phyloP scores from a whole-genome alignment of 2,113 vertebrate genomes.

The Anhinga rufa region DNA sequence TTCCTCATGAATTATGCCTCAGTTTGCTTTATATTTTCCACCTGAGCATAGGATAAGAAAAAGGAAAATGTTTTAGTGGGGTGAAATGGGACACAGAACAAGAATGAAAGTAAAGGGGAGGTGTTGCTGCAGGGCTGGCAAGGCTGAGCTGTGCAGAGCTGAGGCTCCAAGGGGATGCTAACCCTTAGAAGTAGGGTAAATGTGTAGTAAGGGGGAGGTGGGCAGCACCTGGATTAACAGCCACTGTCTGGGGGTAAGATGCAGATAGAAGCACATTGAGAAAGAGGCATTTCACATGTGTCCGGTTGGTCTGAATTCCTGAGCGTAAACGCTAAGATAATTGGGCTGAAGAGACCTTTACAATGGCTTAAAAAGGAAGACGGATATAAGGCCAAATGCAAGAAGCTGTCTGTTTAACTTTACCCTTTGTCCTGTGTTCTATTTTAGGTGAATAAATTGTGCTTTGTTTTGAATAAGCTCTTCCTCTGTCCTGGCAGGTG shows the following conservation, averaged over 20 bases:
- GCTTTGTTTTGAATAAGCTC: neutral
- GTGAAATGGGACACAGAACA: neutral
- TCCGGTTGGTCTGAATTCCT: neutral
- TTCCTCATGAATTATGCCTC: neutral
- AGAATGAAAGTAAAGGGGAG: neutral
- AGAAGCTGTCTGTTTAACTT: neutral
- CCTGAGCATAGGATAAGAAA: neutral
- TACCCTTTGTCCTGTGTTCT: neutral
- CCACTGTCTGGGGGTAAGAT: neutral
- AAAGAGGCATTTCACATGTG: neutral
- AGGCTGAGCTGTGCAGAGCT: neutral
- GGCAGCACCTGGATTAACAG: neutral
- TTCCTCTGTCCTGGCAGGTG: neutral
- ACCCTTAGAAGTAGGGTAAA: neutral
- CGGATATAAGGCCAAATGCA: neutral
- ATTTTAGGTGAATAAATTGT: neutral
- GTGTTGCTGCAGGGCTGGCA: neutral
- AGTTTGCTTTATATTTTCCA: neutral
- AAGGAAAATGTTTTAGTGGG: neutral
- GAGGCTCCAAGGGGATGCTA: neutral
- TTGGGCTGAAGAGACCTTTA: neutral
- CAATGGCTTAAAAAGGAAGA: neutral
- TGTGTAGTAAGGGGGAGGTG: neutral
- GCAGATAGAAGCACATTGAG: neutral
- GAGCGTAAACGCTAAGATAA: neutral